Percentiles rank a stretch among this genome's conserved stretches.
These are phyloP conservation scores for Hemitrygon akajei DNA, from an alignment of 2,797 vertebrate species.

Conservation along the genomic window DNA sequence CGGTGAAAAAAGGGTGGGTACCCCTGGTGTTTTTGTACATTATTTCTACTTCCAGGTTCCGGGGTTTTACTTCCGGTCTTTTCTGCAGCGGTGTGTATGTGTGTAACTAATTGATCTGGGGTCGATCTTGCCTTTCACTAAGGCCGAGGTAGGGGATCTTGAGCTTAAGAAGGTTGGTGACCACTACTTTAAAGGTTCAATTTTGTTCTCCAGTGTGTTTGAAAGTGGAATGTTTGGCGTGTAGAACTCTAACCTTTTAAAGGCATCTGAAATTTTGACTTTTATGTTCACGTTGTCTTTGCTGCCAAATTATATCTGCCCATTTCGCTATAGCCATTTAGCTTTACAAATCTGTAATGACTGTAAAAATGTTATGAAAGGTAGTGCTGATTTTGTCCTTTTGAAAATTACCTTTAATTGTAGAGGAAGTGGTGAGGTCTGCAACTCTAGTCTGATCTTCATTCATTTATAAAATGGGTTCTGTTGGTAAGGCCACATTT, in stretches of 20 bases:
- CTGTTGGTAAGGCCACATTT: too few relatives aligned
- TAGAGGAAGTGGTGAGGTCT: background rate
- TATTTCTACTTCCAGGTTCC: too few relatives aligned
- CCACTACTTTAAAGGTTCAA: too few relatives aligned
- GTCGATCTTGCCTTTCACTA: too few relatives aligned
- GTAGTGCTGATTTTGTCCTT: background rate
- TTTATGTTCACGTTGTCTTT: background rate
- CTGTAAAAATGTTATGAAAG: background rate
- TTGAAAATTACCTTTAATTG: background rate
- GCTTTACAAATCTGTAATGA: background rate
- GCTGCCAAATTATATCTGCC: background rate
- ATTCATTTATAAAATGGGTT: too few relatives aligned
- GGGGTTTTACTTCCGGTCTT: too few relatives aligned
- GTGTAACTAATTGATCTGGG: too few relatives aligned
- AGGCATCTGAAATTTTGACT: slow-evolving; percentile 1
- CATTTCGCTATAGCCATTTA: background rate
- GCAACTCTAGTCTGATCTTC: background rate
- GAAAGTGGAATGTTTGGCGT: slow-evolving; percentile 22
- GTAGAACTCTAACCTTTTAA: background rate
- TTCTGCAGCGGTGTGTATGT: too few relatives aligned
- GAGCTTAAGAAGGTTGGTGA: too few relatives aligned
- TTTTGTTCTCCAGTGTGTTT: background rate
- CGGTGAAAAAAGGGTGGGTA: too few relatives aligned
- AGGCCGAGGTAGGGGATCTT: too few relatives aligned
- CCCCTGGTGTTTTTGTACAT: too few relatives aligned